These are phyloP conservation scores for Mormyrus proboscirostris DNA, from an alignment of 2,797 vertebrate species.

Conservation along the genomic window DNA sequence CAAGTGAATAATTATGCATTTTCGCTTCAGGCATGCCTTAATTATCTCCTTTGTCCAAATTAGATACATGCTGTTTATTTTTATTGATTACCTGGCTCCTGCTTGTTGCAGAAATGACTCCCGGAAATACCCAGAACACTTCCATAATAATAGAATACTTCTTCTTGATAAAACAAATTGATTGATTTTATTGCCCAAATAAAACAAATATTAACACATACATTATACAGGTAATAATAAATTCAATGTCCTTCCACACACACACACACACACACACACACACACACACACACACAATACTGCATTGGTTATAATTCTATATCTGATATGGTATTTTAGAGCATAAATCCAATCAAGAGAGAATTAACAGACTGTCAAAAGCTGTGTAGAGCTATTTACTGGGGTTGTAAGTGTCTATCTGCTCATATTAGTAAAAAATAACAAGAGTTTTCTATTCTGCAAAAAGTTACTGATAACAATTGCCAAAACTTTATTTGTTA, in stretches of 20 bases:
- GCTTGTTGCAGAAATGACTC: neutral
- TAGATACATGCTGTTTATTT: neutral
- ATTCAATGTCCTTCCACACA: neutral
- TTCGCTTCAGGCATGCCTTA: neutral
- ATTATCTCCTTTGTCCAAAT: constrained; percentile 9
- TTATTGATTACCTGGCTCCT: neutral
- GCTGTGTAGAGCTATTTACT: neutral
- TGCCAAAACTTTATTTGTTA: neutral
- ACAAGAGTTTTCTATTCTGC: neutral
- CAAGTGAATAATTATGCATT: constrained; percentile 8
- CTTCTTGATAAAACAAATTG: neutral
- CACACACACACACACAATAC: neutral
- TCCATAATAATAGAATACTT: neutral
- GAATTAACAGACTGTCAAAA: neutral
- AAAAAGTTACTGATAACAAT: neutral
- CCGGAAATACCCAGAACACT: neutral
- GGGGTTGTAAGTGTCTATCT: neutral
- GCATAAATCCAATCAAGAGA: neutral
- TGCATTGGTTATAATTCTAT: neutral
- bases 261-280: neutral
- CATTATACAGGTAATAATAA: neutral
- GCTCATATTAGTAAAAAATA: neutral
- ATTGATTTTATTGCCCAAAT: neutral
- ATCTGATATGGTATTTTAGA: neutral
- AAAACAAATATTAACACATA: neutral